Base-by-base conservation (phyloP, 1,140 invertebrate species). In the Drosophila santomea region DNA sequence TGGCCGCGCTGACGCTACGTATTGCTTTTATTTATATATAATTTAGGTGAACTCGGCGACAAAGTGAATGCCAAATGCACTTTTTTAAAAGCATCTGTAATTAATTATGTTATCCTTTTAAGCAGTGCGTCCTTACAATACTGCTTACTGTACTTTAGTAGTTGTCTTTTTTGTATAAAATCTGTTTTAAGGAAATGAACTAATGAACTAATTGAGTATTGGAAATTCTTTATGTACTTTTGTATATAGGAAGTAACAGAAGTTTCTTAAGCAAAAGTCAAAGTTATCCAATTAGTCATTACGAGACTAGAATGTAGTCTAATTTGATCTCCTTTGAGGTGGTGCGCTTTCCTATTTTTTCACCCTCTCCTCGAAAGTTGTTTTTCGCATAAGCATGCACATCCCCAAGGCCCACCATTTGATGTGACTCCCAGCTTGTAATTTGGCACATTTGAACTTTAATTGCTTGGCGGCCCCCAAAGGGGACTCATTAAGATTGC, bases 381-480 rank as follows among this genome's bases (percentile, higher is more conserved):
- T 1, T 12, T 50, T 71, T 20, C 15, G n/a, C 11, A 36, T 32
- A 71, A 71, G 50, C 8, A 32, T 32, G 8, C 58, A 35, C 38
- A 35, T 45, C 36, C 68, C 66, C 45, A 38, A 68, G 63, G 48
- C 28, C 62, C 47, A 12, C 15, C 36, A 71, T 48, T 72, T 58
- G 64, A 58, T 71, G 52, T 47, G 64, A 36, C 43, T 58, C 43
- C 28, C 28, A 68, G 50, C 66, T 71, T 71, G 68, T 72, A 72
- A 72, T 72, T 72, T 72, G 69, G 68, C 68, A 45, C 68, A 72
- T 72, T 72, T 72, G 66, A 71, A 72, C 68, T 71, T 72, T 72
- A 72, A 72, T 72, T 72, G 68, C 68, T 71, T 56, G 68, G 66
- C 66, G 68, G 68, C 38, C 66, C 68, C 68, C 68, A 72, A 72